Percentiles rank a stretch among this genome's conserved stretches.
phyloP scores from a whole-genome alignment of 2,888 invertebrate species.

The Eilema depressum region DNA sequence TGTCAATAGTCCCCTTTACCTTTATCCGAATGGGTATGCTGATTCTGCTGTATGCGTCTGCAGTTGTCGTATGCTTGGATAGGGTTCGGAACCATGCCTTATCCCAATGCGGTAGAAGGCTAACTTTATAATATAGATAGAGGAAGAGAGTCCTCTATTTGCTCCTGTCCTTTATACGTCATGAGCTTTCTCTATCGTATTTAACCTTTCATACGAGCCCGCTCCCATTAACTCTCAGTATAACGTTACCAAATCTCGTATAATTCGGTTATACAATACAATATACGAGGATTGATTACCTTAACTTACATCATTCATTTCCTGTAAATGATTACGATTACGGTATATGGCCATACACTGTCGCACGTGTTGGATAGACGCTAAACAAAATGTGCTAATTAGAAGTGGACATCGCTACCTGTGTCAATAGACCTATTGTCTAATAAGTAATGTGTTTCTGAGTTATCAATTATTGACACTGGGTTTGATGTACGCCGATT shows the following conservation, averaged over 20 bases:
- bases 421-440: background rate
- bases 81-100: no score
- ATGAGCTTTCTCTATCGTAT: background rate
- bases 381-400: background rate
- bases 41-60: no score
- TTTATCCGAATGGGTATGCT: no score
- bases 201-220: background rate
- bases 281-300: slow-evolving; percentile 7
- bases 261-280: slow-evolving; percentile 4
- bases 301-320: slow-evolving; percentile 51
- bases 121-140: background rate
- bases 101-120: background rate
- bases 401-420: background rate
- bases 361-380: background rate
- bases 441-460: background rate
- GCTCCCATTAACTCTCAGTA: background rate
- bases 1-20: no score
- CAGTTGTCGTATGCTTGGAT: no score
- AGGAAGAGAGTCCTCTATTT: background rate
- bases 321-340: slow-evolving; percentile 69
- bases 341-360: slow-evolving; percentile 18
- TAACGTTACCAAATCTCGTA: slow-evolving; percentile 1
- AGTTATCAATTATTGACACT: background rate
- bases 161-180: background rate
- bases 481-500: no score